Percentiles rank a stretch among this genome's conserved stretches.
These are phyloP conservation scores for Mus minutoides DNA, from an alignment of 2,797 vertebrate genomes.

Conservation along the genomic window DNA sequence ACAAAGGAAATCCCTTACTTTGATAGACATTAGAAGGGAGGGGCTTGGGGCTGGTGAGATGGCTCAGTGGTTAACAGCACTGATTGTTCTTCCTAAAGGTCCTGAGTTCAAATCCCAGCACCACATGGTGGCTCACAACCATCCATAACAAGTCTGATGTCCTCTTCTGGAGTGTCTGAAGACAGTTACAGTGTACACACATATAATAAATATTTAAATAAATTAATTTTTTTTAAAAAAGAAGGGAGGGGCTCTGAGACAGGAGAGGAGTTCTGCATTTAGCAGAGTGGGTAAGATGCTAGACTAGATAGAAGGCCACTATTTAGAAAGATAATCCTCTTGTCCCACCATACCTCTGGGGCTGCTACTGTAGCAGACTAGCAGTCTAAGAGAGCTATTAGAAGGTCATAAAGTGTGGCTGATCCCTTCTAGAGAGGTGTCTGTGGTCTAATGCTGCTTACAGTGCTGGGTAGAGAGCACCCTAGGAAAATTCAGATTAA, in stretches of 20 bases:
- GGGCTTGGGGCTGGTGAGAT: no score
- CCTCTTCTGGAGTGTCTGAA: no score
- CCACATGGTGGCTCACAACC: no score
- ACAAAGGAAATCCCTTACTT: no score
- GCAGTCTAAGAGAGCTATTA: neutral
- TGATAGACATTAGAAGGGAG: neutral
- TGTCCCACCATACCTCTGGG: neutral
- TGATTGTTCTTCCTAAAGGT: no score
- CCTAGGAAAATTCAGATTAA: conserved; percentile 20
- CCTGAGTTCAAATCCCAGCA: no score
- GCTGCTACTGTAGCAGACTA: neutral
- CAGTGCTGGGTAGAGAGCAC: neutral
- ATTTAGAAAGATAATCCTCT: neutral
- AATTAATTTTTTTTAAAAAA: no score
- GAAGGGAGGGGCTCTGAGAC: neutral
- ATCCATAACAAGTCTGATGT: no score
- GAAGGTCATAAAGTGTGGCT: neutral
- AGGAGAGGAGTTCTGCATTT: neutral
- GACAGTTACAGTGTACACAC: no score
- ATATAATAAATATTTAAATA: no score
- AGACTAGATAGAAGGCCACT: neutral
- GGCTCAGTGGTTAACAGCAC: no score
- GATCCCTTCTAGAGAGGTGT: neutral
- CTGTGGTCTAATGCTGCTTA: neutral
- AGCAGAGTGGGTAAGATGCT: neutral